These are phyloP conservation scores for Zoanthus sociatus DNA, from an alignment of 92 coral and sea anemone genomes.

Conservation along the genomic window DNA sequence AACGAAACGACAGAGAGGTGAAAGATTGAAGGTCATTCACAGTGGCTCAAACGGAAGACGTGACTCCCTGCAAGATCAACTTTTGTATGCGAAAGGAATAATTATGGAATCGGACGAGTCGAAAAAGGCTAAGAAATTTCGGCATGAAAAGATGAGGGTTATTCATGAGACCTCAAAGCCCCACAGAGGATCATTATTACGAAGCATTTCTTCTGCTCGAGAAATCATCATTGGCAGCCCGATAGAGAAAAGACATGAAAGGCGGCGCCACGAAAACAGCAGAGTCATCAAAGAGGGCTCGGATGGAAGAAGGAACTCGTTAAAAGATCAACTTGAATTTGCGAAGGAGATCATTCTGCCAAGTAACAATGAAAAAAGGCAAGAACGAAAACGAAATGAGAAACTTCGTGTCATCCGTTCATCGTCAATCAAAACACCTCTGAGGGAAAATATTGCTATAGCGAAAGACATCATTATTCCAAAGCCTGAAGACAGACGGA, in stretches of 20 bases:
- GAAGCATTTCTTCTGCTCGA: constrained; percentile 15
- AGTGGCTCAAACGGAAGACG: not conserved
- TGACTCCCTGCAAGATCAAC: constrained; percentile 1
- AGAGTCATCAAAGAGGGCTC: not conserved
- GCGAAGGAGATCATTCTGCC: constrained; percentile 18
- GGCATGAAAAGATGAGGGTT: constrained; percentile 1
- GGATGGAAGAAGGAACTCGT: not conserved
- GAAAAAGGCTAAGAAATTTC: not conserved
- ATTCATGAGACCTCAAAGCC: not conserved
- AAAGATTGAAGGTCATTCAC: not conserved
- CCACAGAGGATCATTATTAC: not conserved
- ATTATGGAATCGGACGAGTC: not conserved
- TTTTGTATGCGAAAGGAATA: not conserved
- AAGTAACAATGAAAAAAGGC: not conserved
- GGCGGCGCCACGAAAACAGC: not conserved
- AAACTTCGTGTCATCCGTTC: constrained; percentile 27
- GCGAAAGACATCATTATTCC: not conserved
- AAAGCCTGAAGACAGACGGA: not conserved
- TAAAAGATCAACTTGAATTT: constrained; percentile 29
- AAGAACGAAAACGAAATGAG: constrained; percentile 8
- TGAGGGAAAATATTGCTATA: not conserved
- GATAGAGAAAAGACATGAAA: not conserved
- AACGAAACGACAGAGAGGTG: not conserved
- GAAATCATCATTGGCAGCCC: not conserved
- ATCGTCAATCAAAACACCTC: not conserved